These are phyloP conservation scores for Odontamblyopus rebecca DNA, from an alignment of 2,797 vertebrate genomes.

Conservation along the genomic window DNA sequence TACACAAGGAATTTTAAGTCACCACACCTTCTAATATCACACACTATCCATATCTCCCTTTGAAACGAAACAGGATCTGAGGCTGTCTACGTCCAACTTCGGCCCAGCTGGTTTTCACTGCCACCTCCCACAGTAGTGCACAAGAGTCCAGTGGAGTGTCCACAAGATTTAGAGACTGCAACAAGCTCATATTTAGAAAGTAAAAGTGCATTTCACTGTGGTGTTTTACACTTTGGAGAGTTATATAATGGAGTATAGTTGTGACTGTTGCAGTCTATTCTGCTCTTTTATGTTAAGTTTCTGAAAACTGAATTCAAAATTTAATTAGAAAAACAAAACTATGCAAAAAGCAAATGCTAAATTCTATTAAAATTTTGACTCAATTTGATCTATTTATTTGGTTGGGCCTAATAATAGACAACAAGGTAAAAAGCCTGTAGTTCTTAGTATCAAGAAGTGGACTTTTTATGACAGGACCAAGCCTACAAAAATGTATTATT, in stretches of 20 bases:
- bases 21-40: slow-evolving; percentile 20
- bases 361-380: too few species aligned
- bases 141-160: slow-evolving; percentile 7
- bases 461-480: too few species aligned
- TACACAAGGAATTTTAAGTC: slow-evolving; percentile 15
- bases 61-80: slow-evolving; percentile 41
- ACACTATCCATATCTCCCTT: slow-evolving; percentile 49
- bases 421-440: not conserved
- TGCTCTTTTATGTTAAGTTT: not conserved
- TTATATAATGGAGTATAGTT: not conserved
- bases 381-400: not conserved
- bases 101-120: slow-evolving; percentile 68
- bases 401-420: not conserved
- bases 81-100: slow-evolving; percentile 35
- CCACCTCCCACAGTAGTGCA: slow-evolving; percentile 43
- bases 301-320: not conserved
- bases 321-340: too few species aligned
- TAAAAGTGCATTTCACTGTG: not conserved
- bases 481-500: not conserved
- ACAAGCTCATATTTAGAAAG: not conserved
- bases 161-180: not conserved
- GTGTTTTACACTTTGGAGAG: not conserved
- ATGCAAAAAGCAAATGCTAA: too few species aligned
- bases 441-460: not conserved
- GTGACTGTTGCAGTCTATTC: not conserved